Conservation (phyloP, 2,797 vertebrate species). For the Enteromius unitaeniatus region DNA sequence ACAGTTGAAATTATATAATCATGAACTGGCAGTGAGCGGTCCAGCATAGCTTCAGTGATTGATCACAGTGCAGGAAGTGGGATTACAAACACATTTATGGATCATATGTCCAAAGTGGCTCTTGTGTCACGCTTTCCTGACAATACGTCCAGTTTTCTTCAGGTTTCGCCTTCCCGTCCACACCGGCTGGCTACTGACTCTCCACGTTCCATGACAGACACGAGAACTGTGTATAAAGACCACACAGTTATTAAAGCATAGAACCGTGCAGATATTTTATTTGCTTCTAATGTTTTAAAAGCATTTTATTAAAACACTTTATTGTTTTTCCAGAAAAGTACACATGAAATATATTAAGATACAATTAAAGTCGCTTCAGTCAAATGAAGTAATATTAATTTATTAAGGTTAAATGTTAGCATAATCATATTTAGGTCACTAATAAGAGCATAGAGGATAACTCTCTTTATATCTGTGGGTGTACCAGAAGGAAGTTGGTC, state of each 20-base stretch:
- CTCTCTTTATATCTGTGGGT: background rate
- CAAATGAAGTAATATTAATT: background rate
- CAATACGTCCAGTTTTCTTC: constrained; percentile 83
- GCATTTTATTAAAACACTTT: background rate
- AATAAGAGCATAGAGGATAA: background rate
- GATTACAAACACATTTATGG: background rate
- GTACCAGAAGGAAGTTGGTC: background rate
- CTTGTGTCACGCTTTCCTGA: constrained; percentile 83
- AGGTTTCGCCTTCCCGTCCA: constrained; percentile 74
- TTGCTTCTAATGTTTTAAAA: constrained; percentile 1
- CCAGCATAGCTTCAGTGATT: constrained; percentile 23
- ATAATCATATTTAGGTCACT: background rate
- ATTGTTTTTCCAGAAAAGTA: background rate
- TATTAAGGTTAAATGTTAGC: too few species aligned
- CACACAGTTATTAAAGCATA: background rate
- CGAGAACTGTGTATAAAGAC: constrained; percentile 56
- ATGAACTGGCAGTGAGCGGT: constrained; percentile 29
- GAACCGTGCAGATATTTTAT: background rate
- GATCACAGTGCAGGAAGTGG: constrained; percentile 25
- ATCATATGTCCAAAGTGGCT: too few species aligned
- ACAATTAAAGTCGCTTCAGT: background rate
- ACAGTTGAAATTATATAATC: background rate
- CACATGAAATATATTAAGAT: background rate
- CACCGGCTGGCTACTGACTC: constrained; percentile 68
- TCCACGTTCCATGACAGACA: constrained; percentile 69